phyloP scores from a whole-genome alignment of 2,797 vertebrate species.

The Anguilla marmorata region DNA sequence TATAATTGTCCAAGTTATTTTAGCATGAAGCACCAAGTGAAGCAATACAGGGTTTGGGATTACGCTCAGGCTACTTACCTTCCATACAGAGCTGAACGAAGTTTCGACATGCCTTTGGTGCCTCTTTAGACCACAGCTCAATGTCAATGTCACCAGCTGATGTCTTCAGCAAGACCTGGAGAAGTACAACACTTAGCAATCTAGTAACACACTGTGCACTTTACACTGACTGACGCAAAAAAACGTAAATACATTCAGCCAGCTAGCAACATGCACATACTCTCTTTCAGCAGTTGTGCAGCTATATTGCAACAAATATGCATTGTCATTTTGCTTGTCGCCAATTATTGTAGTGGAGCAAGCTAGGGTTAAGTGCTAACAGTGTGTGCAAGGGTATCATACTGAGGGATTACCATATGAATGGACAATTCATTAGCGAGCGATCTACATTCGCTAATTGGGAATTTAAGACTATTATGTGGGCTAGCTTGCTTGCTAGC shows the following conservation, averaged over 20 bases:
- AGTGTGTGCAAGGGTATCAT: no score
- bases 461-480: neutral
- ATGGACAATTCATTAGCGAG: neutral
- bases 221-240: neutral
- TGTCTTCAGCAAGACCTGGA: constrained; percentile 91
- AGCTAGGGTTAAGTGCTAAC: neutral
- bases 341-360: neutral
- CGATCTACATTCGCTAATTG: neutral
- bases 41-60: neutral
- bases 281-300: neutral
- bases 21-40: no score
- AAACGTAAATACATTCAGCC: neutral
- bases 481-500: neutral
- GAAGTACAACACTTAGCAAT: neutral
- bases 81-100: constrained; percentile 96
- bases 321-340: neutral
- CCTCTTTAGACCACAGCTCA: constrained; percentile 95
- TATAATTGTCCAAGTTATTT: neutral
- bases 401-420: neutral
- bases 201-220: neutral
- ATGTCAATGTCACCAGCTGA: constrained; percentile 94
- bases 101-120: constrained; percentile 94
- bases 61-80: constrained; percentile 71
- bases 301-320: neutral
- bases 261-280: neutral